Conservation (phyloP, 2,113 vertebrate species). For the Epinephelus fuscoguttatus region DNA sequence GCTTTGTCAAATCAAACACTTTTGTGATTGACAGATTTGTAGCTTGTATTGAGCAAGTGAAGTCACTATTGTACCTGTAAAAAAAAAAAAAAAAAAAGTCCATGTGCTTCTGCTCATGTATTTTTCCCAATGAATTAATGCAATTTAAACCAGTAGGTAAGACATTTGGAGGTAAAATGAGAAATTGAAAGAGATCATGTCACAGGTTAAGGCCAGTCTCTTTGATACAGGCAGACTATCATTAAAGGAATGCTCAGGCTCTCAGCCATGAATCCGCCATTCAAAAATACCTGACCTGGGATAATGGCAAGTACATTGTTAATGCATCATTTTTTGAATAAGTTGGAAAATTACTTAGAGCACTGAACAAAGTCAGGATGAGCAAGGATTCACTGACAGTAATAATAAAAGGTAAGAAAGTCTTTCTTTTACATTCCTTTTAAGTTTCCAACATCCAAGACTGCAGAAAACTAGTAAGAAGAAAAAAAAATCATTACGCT, state of each 20-base stretch:
- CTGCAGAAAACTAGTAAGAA: constrained; percentile 73
- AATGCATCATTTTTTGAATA: constrained; percentile 84
- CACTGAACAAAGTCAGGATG: constrained; percentile 77
- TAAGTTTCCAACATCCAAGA: constrained; percentile 80
- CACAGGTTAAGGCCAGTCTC: constrained; percentile 72
- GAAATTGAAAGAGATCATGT: constrained; percentile 71
- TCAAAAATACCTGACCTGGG: constrained; percentile 74
- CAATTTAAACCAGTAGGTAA: constrained; percentile 47
- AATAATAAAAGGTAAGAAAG: constrained; percentile 83
- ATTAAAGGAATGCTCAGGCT: constrained; percentile 78
- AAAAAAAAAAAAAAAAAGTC: neutral
- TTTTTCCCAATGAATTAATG: constrained; percentile 67
- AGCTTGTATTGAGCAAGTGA: constrained; percentile 21
- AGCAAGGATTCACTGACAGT: constrained; percentile 72
- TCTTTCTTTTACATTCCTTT: constrained; percentile 82
- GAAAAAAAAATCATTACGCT: constrained; percentile 75
- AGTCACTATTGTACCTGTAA: constrained; percentile 21
- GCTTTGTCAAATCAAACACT: constrained; percentile 49
- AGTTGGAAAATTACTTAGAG: constrained; percentile 82
- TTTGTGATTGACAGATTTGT: constrained; percentile 46
- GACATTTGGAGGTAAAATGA: constrained; percentile 62
- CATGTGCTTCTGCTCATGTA: constrained; percentile 5
- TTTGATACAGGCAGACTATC: constrained; percentile 79
- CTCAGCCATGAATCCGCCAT: constrained; percentile 75
- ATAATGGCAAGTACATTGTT: constrained; percentile 82